Evolutionary conservation across 2,888 invertebrate species (phyloP).

Genomic region (Drosophila birchii): DNA sequence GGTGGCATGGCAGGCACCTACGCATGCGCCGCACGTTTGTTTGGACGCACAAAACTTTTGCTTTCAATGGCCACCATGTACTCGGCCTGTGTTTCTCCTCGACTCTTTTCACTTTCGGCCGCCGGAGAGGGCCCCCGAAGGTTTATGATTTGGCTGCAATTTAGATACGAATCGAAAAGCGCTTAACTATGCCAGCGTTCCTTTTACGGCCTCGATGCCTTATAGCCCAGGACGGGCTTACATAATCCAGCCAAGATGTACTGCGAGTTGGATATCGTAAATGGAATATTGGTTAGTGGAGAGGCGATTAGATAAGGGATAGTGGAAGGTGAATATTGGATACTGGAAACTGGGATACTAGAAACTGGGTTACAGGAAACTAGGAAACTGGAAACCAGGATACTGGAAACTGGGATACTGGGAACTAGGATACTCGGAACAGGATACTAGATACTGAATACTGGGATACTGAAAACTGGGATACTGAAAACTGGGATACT

Average conservation of each 20-base stretch:
- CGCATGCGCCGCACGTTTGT: slow-evolving; percentile 66
- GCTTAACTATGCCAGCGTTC: slow-evolving; percentile 20
- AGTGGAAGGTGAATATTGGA: neutral
- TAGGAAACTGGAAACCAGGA: too few relatives aligned
- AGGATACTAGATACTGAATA: neutral
- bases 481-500: neutral
- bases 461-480: neutral
- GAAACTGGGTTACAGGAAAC: too few relatives aligned
- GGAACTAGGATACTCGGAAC: too few relatives aligned
- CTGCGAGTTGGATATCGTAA: neutral
- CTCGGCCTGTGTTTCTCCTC: slow-evolving; percentile 18
- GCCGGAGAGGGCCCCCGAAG: slow-evolving; percentile 26
- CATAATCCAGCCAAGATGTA: slow-evolving; percentile 25
- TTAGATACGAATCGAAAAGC: slow-evolving; percentile 39
- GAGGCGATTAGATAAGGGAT: neutral
- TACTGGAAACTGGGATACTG: neutral
- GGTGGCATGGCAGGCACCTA: slow-evolving; percentile 17
- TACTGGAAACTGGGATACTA: neutral
- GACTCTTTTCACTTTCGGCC: slow-evolving; percentile 70
- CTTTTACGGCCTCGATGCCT: slow-evolving; percentile 11
- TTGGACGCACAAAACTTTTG: slow-evolving; percentile 65
- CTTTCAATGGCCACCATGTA: slow-evolving; percentile 50
- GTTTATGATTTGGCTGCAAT: slow-evolving; percentile 42
- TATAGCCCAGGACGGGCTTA: slow-evolving; percentile 8
- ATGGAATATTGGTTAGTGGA: neutral